Base-by-base conservation (phyloP, 2,113 vertebrate genomes). In the Perccottus glenii region DNA sequence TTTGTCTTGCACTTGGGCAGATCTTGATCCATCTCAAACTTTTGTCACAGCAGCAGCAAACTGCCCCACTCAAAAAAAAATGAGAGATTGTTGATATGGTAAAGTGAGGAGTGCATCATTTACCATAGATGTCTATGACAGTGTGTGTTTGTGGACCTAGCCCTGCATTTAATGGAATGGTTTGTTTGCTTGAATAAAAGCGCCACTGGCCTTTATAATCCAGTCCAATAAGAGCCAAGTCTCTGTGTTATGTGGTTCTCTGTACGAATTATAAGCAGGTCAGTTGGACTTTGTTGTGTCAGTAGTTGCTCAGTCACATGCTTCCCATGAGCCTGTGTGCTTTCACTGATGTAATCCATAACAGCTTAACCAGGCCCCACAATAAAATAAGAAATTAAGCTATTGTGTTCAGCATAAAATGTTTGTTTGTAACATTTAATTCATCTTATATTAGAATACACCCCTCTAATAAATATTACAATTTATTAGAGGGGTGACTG, bases 31-130 rank as follows among this genome's bases (percentile, higher is more conserved):
- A 14, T 46, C 19, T 58, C 19, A 57, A 49, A 6, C 63, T 46
- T 86, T 75, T 83, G 75, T 71, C 62, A 36, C 58, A 7, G 4
- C 47, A 49, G 63, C 33, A 64, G 53, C 80, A 55, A 67, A 80
- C 64, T 45, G 47, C 38, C 67, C 85, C 77, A 85, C 82, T 71
- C 62, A 81, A 52, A 74, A 70, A n/a, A 33, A 87, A 83, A 87
- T 82, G 73, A 84, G 70, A 48, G 47, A 68, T 50, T 77, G 72
- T 82, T 78, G 45, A 56, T 32, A 11, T 58, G 65, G 69, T 77
- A 66, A 73, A 73, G 69, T 61, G 43, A 55, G 46, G 35, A 55
- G 55, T 81, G 64, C 60, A 78, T 88, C 80, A 85, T 84, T 84
- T 67, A 76, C 60, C 59, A 65, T 4, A 2, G 49, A 78, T n/a